Evolutionary conservation across 2,888 invertebrate genomes (phyloP).

Genomic region (Erpobdella octoculata): DNA sequence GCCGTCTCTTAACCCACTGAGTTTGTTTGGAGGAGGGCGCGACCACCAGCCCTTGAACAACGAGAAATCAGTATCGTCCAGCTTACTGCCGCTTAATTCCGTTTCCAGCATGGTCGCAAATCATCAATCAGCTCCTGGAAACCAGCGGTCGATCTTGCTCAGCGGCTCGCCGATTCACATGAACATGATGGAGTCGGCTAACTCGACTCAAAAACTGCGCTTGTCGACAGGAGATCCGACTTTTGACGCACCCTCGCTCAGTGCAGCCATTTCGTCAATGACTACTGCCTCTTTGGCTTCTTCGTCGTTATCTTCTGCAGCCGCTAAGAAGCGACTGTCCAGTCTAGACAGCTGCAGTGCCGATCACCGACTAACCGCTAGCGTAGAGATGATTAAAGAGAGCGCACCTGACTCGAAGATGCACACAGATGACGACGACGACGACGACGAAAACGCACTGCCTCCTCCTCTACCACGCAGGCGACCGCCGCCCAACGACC

Average conservation of each 20-base stretch:
- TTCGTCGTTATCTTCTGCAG: constrained; percentile 16
- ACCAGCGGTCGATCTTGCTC: not conserved
- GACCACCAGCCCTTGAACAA: constrained; percentile 12
- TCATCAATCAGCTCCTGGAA: too few relatives aligned
- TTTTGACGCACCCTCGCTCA: constrained; percentile 6
- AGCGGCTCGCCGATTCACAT: not conserved
- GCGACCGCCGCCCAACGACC: not conserved
- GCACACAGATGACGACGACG: not conserved
- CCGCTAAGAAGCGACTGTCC: constrained; percentile 18
- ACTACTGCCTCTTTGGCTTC: constrained; percentile 24
- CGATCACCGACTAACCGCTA: not conserved
- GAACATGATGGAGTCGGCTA: not conserved
- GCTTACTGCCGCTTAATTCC: constrained; percentile 7
- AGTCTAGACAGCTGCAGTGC: constrained; percentile 22
- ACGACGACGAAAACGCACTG: not conserved
- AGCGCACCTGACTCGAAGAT: not conserved
- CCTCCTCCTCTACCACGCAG: not conserved
- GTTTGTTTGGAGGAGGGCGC: not conserved
- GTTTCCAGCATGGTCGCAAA: not conserved
- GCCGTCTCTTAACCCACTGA: not conserved
- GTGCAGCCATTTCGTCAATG: constrained; percentile 21
- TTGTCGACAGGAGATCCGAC: not conserved
- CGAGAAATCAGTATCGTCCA: constrained; percentile 8
- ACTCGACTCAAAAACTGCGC: constrained; percentile 2
- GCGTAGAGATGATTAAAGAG: not conserved